Evolutionary conservation across 2,797 vertebrate species (phyloP).

Genomic region (Enoplosus armatus): DNA sequence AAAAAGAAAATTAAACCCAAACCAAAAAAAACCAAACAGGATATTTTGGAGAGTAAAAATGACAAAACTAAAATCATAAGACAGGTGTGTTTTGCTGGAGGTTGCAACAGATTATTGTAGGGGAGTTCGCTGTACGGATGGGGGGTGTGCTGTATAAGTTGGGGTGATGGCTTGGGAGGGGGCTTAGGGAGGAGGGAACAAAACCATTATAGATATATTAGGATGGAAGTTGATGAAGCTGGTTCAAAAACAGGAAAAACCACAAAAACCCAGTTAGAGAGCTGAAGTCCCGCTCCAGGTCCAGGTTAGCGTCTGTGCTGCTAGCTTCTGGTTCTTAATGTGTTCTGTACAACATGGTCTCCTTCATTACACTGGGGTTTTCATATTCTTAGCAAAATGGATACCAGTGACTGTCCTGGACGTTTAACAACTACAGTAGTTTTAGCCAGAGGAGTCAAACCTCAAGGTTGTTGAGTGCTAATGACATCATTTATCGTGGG

Average conservation of each 20-base stretch:
- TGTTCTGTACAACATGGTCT: background rate
- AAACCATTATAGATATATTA: conserved; percentile 82
- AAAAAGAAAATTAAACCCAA: conserved; percentile 40
- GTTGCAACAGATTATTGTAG: conserved; percentile 87
- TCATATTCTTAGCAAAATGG: background rate
- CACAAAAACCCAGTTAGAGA: background rate
- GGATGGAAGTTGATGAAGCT: conserved; percentile 62
- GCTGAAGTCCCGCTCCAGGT: background rate
- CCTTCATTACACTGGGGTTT: background rate
- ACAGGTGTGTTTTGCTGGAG: conserved; percentile 87
- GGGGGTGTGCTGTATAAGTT: conserved; percentile 85
- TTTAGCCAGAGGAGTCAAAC: background rate
- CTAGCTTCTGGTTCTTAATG: background rate
- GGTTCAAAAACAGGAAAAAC: conserved; percentile 47
- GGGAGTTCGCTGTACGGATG: conserved; percentile 83
- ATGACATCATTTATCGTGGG: too few species aligned
- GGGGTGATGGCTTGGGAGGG: conserved; percentile 87
- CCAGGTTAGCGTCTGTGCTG: background rate
- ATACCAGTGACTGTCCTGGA: background rate
- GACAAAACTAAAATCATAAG: conserved; percentile 82
- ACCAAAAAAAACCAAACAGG: conserved; percentile 49
- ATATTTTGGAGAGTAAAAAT: conserved; percentile 63
- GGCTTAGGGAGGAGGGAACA: conserved; percentile 87
- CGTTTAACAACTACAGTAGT: too few species aligned
- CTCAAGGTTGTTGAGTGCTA: background rate